Percentiles rank a stretch among this genome's conserved stretches.
Evolutionary conservation across 2,113 vertebrate genomes (phyloP).

Genomic region (Pandion haliaetus): DNA sequence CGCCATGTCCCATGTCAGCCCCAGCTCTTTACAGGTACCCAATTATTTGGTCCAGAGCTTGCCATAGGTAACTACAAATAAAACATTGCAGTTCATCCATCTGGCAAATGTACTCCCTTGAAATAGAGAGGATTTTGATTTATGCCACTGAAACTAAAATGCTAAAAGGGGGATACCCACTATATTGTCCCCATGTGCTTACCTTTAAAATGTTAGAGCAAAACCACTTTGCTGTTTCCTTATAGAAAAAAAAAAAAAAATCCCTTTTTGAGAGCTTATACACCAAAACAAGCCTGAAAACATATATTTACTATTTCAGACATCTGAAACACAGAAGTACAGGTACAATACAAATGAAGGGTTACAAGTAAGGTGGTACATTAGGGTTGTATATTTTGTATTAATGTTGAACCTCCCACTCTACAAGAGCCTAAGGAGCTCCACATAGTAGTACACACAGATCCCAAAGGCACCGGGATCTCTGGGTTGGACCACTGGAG

Average conservation of each 20-base stretch:
- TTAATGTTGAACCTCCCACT: neutral
- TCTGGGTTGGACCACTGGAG: neutral
- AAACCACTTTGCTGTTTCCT: neutral
- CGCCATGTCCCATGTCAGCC: neutral
- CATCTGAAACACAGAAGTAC: neutral
- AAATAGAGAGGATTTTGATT: neutral
- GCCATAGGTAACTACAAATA: neutral
- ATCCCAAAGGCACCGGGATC: neutral
- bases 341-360: neutral
- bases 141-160: neutral
- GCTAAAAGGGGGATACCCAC: neutral
- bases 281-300: neutral
- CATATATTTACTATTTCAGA: fast-evolving
- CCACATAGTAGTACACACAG: too few species aligned
- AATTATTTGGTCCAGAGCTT: neutral
- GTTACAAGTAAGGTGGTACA: neutral
- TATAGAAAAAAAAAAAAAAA: neutral
- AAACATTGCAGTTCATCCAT: neutral
- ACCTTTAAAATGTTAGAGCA: neutral
- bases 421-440: neutral
- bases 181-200: neutral
- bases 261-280: neutral
- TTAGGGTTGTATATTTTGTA: neutral
- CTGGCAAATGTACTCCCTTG: neutral
- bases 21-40: neutral